These are phyloP conservation scores for Drosophila fuyamai DNA, from an alignment of 1,140 invertebrate species.

Conservation along the genomic window DNA sequence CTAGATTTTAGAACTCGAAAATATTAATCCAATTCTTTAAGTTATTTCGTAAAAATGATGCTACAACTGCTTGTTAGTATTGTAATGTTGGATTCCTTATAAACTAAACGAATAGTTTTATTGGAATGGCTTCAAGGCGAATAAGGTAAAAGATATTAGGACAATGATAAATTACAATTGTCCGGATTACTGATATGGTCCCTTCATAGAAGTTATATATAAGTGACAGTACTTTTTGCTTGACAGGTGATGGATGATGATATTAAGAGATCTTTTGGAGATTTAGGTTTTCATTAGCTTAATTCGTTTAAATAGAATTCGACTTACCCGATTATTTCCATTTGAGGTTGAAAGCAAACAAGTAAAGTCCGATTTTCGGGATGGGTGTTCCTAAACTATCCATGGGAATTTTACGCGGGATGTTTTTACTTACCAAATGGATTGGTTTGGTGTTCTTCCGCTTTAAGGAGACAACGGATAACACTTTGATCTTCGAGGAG, in stretches of 20 bases:
- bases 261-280: neutral
- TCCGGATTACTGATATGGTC: too few relatives aligned
- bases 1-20: too few relatives aligned
- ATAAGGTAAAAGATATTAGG: too few relatives aligned
- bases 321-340: neutral
- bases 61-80: too few relatives aligned
- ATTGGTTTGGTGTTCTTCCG: neutral
- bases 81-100: too few relatives aligned
- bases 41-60: too few relatives aligned
- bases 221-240: neutral
- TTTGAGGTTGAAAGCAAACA: neutral
- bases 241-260: slow-evolving; percentile 1
- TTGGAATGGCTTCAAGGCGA: too few relatives aligned
- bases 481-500: neutral
- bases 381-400: neutral
- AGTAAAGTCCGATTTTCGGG: neutral
- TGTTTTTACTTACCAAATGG: neutral
- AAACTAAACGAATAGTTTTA: too few relatives aligned
- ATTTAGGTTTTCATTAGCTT: neutral
- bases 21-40: too few relatives aligned
- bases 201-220: too few relatives aligned
- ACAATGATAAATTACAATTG: too few relatives aligned
- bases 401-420: neutral
- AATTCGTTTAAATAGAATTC: neutral
- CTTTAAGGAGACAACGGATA: neutral